Base-by-base conservation (phyloP, 2,113 vertebrate species). In the Mormoops blainvillei region DNA sequence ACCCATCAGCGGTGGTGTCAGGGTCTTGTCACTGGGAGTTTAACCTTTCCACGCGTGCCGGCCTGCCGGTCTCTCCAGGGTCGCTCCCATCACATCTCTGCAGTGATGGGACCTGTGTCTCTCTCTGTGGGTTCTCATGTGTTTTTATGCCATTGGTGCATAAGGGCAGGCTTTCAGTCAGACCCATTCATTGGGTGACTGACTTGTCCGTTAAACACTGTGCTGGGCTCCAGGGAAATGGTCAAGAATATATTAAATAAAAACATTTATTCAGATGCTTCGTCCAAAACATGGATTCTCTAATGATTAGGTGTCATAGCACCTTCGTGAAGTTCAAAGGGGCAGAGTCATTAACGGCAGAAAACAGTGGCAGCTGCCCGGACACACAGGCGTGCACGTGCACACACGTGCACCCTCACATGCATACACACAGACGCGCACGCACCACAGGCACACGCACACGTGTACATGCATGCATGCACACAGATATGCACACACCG, bases 331-430 rank as follows among this genome's bases (percentile, higher is more conserved):
- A 85, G 12, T 87, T 73, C 41, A 20, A 56, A 78, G 31, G 45
- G 31, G 24, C 26, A 33, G 19, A 41, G 31, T 0, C 61, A 41
- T n/a, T 22, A 20, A 31, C 5, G n/a, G 22, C 7, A 67, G 20
- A 38, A 33, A 52, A 56, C 28, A 15, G 6, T 5, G 0, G 28
- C 8, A 8, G 8, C 13, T 0, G 0, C 12, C 26, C 9, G 3
- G 33, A 9, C 48, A 28, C 41, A n/a, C 4, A 18, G 9, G 22
- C 8, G n/a, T 45, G 4, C 33, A 38, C 18, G 22, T 4, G 54
- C 20, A 20, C 18, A 68, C 20, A 18, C 7, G 10, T 6, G 9
- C 4, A 45, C 2, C 24, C 24, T 15, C 1, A 13, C 31, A 68
- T n/a, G 13, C 2, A 18, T n/a, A 14, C 14, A 18, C 33, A 65